Evolutionary conservation across 2,797 vertebrate genomes (phyloP), one percentile per base, ranked within the genome.

Genomic region (Thaleichthys pacificus): DNA sequence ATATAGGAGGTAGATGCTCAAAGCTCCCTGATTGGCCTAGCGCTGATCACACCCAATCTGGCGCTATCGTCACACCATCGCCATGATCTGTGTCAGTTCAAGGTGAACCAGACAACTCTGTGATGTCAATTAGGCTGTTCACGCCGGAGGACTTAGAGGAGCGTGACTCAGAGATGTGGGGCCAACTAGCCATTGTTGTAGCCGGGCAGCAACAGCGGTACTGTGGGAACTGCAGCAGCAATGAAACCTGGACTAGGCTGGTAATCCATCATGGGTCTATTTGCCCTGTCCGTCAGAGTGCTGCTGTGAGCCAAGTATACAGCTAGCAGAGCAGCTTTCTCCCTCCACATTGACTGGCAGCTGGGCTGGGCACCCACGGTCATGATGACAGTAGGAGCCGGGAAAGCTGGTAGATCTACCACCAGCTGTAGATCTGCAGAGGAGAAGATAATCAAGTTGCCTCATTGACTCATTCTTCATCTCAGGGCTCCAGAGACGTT

Each of bases 1-100:
- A 99, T 83, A 99, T 99, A 66, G 98, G 98, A 96, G 97, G 98
- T 99, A 88, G 58, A 77, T 1, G 6, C 56, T 66, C 71, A 28
- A 83, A 71, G 74, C 75, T 82, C 61, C 69, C 11, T 54, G 67
- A 78, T 66, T 51, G 42, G 65, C 65, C 47, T 26, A 14, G 24
- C 17, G 65, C 22, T 5, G 14, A 21, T 49, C 17, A 2, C 3
- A 15, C 14, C 14, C 24, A 3, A 1, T 12, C 22, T 17, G 19
- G n/a, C 22, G 24, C 15, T 51, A 22, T 26, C 14, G 24, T 49
- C 65, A 28, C 38, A 26, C 14, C 65, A 47, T 66, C 42, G 17
- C 30, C 26, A 19, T 28, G 28, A 63, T 35, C 30, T 38, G 30
- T 17, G 22, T 22, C 42, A 6, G 4, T 42, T 42, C 38, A 54